Evolutionary conservation across 2,797 vertebrate genomes (phyloP).

Genomic region (Coregonus suidteri): DNA sequence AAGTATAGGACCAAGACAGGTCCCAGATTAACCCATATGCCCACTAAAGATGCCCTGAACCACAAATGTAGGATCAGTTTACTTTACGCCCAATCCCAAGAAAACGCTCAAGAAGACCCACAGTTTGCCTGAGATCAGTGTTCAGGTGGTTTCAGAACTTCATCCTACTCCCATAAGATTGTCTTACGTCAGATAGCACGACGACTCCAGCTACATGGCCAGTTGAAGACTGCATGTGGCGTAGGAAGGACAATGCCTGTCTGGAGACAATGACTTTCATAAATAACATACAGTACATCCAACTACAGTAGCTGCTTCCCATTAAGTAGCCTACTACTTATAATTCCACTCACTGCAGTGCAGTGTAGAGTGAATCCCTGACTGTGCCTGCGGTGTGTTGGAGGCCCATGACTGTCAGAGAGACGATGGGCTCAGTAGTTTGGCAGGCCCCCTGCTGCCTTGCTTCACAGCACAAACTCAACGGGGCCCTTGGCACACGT

Average conservation of each 20-base stretch:
- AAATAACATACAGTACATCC: conserved; percentile 26
- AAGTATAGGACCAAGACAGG: background rate
- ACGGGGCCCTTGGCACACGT: conserved; percentile 67
- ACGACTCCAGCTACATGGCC: background rate
- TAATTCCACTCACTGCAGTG: conserved; percentile 58
- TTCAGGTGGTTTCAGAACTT: background rate
- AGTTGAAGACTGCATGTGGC: background rate
- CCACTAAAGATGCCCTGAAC: background rate
- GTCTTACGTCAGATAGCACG: background rate
- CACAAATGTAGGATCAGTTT: background rate
- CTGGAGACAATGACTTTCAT: background rate
- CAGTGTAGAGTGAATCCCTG: conserved; percentile 15
- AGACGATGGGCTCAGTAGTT: background rate
- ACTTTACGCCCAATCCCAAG: background rate
- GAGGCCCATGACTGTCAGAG: conserved; percentile 27
- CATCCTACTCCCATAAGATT: background rate
- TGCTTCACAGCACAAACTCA: conserved; percentile 69
- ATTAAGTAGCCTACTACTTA: conserved; percentile 49
- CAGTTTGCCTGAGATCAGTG: background rate
- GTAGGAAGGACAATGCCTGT: background rate
- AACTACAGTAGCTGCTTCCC: background rate
- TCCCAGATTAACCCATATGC: background rate
- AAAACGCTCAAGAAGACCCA: background rate
- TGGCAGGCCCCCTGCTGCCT: conserved; percentile 44
- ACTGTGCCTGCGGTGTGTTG: background rate